Conservation (phyloP, 2,113 vertebrate genomes). For the Mormyrus lacerda region DNA sequence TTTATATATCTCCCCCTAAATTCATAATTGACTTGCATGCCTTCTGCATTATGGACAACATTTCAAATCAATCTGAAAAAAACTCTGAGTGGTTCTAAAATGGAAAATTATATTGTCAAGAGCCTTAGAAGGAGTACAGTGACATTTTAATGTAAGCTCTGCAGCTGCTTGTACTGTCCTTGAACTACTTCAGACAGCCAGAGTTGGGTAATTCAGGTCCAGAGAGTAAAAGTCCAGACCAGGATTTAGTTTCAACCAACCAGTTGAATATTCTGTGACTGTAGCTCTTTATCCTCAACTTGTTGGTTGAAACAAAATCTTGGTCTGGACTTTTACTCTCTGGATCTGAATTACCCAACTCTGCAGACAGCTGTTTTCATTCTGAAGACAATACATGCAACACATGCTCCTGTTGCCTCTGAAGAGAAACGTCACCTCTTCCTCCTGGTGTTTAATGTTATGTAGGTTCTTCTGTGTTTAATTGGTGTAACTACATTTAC, state of each 20-base stretch:
- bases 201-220: too few species aligned
- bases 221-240: too few species aligned
- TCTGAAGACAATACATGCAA: background rate
- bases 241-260: too few species aligned
- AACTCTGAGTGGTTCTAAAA: background rate
- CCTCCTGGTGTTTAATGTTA: background rate
- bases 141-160: background rate
- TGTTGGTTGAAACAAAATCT: too few species aligned
- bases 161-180: background rate
- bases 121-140: background rate
- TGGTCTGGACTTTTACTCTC: too few species aligned
- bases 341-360: too few species aligned
- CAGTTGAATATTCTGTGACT: too few species aligned
- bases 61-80: background rate
- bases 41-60: background rate
- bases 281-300: too few species aligned
- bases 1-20: background rate
- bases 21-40: background rate
- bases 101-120: background rate
- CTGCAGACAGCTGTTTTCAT: background rate
- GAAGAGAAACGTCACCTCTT: background rate
- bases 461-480: background rate
- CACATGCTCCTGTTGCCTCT: background rate
- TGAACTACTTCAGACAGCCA: background rate
- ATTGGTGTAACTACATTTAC: background rate